phyloP scores from a whole-genome alignment of 1,140 invertebrate genomes.

The Drosophila athabasca region DNA sequence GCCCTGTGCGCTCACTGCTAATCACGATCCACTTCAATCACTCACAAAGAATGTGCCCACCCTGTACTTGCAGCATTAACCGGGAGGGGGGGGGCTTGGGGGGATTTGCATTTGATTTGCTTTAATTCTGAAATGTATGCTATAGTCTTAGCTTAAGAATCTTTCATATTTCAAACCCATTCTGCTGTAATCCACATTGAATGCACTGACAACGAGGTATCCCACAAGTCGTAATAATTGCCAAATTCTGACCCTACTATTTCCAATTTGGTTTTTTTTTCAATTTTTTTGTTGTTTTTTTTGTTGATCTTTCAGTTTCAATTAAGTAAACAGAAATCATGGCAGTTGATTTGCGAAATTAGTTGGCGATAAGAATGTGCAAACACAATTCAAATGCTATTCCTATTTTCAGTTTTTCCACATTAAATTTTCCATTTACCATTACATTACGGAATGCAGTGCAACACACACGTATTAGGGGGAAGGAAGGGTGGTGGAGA shows the following conservation, averaged over 20 bases:
- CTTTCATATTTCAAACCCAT: too few species aligned
- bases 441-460: too few species aligned
- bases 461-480: too few species aligned
- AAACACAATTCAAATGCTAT: conserved; percentile 16
- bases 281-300: conserved; percentile 25
- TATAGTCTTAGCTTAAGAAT: too few species aligned
- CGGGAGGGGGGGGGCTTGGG: not conserved
- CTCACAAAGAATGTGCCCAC: conserved; percentile 19
- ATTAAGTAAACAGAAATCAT: conserved; percentile 34
- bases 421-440: too few species aligned
- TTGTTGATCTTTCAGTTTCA: conserved; percentile 29
- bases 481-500: too few species aligned
- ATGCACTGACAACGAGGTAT: too few species aligned
- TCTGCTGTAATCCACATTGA: too few species aligned
- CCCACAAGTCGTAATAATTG: not conserved
- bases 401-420: not conserved
- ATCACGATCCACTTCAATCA: conserved; percentile 44
- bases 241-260: too few species aligned
- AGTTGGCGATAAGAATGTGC: conserved; percentile 20
- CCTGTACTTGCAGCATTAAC: not conserved
- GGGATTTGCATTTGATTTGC: too few species aligned
- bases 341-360: conserved; percentile 29
- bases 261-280: not conserved
- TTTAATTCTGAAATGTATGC: too few species aligned
- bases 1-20: conserved; percentile 17